Conservation (phyloP, 1,140 invertebrate species). For the Macrostomum lignano region DNA sequence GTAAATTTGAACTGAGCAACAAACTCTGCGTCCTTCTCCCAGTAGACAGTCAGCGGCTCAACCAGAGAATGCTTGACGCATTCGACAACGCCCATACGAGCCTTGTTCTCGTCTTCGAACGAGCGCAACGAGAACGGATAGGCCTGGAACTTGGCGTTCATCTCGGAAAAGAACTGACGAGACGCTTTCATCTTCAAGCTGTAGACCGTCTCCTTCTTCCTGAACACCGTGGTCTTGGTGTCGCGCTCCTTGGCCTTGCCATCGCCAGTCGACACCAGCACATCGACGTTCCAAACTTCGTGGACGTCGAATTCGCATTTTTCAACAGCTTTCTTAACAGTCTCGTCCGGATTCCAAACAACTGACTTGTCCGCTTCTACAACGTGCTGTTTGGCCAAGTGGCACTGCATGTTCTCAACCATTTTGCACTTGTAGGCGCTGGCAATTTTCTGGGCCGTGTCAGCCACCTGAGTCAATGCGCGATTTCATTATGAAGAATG, state of each 20-base stretch:
- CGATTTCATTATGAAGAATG: too few relatives aligned
- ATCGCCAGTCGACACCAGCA: constrained; percentile 71
- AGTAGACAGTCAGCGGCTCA: constrained; percentile 69
- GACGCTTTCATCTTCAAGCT: constrained; percentile 88
- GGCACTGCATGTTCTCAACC: constrained; percentile 84
- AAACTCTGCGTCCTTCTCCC: constrained; percentile 43
- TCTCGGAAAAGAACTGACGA: constrained; percentile 56
- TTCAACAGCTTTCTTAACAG: constrained; percentile 65
- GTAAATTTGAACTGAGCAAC: constrained; percentile 97
- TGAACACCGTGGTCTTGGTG: constrained; percentile 77
- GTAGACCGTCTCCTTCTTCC: constrained; percentile 71
- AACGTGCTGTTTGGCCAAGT: constrained; percentile 47
- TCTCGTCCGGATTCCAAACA: constrained; percentile 84
- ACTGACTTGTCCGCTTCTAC: constrained; percentile 97
- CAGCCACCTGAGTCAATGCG: constrained; percentile 46
- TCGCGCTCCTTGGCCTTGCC: constrained; percentile 54
- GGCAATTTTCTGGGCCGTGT: constrained; percentile 65
- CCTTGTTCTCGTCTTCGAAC: constrained; percentile 85
- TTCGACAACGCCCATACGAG: constrained; percentile 81
- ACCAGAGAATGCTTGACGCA: constrained; percentile 90
- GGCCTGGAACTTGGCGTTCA: constrained; percentile 53
- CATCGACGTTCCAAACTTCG: constrained; percentile 94
- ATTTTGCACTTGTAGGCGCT: constrained; percentile 78
- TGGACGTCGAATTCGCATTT: constrained; percentile 77
- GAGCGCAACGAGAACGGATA: constrained; percentile 45